These are phyloP conservation scores for Lepidochrysops patricia DNA, from an alignment of 2,888 invertebrate genomes.

Conservation along the genomic window DNA sequence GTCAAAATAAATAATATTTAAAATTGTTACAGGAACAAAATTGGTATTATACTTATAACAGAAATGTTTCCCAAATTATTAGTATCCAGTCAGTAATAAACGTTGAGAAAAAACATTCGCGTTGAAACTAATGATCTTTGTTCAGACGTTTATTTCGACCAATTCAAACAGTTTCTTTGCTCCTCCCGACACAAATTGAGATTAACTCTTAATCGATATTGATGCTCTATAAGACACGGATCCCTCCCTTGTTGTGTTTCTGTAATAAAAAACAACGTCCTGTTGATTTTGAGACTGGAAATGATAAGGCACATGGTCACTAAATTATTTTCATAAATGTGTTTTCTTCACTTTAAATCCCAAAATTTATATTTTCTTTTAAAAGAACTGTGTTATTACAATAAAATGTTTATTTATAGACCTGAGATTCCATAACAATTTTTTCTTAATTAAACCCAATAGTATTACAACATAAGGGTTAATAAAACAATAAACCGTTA, in stretches of 20 bases:
- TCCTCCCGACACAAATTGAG: slow-evolving; percentile 46
- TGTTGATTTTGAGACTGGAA: neutral
- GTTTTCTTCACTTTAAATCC: no score
- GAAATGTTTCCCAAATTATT: neutral
- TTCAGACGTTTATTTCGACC: slow-evolving; percentile 41
- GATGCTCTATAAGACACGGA: slow-evolving; percentile 41
- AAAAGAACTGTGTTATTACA: no score
- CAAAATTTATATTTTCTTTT: no score
- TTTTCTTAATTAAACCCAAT: no score
- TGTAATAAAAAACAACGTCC: neutral
- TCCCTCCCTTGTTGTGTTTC: slow-evolving; percentile 19
- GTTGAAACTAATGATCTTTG: slow-evolving; percentile 38
- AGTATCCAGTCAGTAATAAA: neutral
- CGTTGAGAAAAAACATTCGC: slow-evolving; percentile 8
- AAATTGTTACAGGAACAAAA: neutral
- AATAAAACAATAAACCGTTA: no score
- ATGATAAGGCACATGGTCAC: no score
- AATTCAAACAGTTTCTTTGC: slow-evolving; percentile 49
- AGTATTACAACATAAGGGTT: no score
- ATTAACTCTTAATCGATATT: slow-evolving; percentile 51
- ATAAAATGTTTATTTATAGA: no score
- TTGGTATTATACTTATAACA: neutral
- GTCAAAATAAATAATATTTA: no score
- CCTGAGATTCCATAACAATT: no score
- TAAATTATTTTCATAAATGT: no score